Evolutionary conservation across 37 sponge, comb jelly and placozoan species (phyloP).

Genomic region (Bolinopsis microptera): DNA sequence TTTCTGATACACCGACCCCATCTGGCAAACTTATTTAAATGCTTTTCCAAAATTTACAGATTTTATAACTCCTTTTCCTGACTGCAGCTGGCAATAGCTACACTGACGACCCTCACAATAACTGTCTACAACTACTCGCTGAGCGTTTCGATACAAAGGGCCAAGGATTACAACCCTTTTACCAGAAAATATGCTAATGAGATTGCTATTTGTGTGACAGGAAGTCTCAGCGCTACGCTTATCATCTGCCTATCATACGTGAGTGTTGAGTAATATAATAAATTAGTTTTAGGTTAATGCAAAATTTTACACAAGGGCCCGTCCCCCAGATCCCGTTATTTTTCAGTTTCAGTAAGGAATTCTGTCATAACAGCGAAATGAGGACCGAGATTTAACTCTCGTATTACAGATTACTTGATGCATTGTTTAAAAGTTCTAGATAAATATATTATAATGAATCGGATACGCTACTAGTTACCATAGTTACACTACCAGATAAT

Average conservation of each 20-base stretch:
- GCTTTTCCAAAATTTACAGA: neutral
- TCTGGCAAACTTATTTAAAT: no score
- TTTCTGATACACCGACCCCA: neutral
- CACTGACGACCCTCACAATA: conserved; percentile 2
- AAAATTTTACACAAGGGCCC: no score
- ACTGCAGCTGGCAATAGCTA: neutral
- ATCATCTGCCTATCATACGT: conserved; percentile 15
- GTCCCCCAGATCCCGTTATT: no score
- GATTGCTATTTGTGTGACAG: conserved; percentile 5
- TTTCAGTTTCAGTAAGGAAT: no score
- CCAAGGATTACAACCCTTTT: conserved; percentile 21
- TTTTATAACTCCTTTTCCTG: neutral
- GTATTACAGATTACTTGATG: no score
- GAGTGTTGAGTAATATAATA: neutral
- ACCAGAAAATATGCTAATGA: conserved; percentile 53
- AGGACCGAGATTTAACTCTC: no score
- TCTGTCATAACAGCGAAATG: no score
- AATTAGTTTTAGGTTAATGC: no score
- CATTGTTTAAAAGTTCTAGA: no score
- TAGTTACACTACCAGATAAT: no score
- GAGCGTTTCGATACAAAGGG: neutral
- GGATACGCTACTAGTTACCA: no score
- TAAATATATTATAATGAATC: neutral
- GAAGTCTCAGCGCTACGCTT: conserved; percentile 3
- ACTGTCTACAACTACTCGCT: conserved; percentile 60